Conservation (phyloP, 2,797 vertebrate genomes). For the Onychomys leucogaster region DNA sequence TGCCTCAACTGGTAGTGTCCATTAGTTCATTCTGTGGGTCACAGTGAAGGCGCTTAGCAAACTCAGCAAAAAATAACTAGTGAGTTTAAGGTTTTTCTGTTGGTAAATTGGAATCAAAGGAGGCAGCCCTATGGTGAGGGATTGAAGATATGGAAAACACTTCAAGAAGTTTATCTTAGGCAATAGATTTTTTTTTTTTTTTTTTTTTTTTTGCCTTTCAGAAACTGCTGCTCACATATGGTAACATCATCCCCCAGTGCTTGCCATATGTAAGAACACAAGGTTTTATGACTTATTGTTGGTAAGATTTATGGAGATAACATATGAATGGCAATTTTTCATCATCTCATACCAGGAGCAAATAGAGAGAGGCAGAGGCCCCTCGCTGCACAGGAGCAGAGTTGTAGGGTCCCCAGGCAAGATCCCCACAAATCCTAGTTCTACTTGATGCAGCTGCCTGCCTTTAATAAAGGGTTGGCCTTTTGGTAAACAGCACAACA, state of each 20-base stretch:
- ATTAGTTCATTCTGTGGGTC: slow-evolving; percentile 60
- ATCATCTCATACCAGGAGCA: slow-evolving; percentile 84
- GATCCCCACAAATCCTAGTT: background rate
- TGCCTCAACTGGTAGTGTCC: background rate
- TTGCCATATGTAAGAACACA: slow-evolving; percentile 92
- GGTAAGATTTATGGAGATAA: slow-evolving; percentile 95
- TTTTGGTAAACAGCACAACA: slow-evolving; percentile 57
- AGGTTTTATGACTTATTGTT: slow-evolving; percentile 92
- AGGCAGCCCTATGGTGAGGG: background rate
- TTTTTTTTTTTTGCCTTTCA: background rate
- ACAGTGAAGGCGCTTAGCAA: slow-evolving; percentile 77
- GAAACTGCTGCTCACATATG: slow-evolving; percentile 86
- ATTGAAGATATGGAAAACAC: slow-evolving; percentile 46
- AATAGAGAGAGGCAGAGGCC: slow-evolving; percentile 63
- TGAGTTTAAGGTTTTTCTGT: slow-evolving; percentile 55
- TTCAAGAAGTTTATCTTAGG: slow-evolving; percentile 76
- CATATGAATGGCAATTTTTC: slow-evolving; percentile 94
- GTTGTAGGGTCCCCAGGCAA: background rate
- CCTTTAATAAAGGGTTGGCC: slow-evolving; percentile 67
- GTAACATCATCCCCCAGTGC: slow-evolving; percentile 86
- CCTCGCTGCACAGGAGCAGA: background rate
- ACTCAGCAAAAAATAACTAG: slow-evolving; percentile 75
- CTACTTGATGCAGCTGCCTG: background rate
- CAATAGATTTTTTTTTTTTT: slow-evolving; percentile 21
- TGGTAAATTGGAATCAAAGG: slow-evolving; percentile 62